Evolutionary conservation across 2,888 invertebrate species (phyloP).

Genomic region (Lasiommata megera): DNA sequence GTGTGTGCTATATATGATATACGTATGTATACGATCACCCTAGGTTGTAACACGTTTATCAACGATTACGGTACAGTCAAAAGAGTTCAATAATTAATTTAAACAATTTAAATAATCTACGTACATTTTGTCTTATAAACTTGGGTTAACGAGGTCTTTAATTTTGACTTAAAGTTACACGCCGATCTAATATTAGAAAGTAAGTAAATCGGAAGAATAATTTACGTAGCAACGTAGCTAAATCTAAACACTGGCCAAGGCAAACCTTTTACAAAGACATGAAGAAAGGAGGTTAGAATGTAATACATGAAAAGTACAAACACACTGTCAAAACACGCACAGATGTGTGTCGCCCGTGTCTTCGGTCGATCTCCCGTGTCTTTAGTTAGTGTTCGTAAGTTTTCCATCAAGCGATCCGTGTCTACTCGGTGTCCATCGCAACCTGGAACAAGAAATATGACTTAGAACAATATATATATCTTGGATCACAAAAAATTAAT

Average conservation of each 20-base stretch:
- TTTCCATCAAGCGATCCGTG: conserved; percentile 46
- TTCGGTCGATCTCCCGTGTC: conserved; percentile 8
- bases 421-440: conserved; percentile 77
- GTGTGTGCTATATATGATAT: no score
- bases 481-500: no score
- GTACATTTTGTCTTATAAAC: no score
- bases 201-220: not conserved
- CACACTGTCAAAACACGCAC: not conserved
- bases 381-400: conserved; percentile 22
- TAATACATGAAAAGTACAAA: conserved; percentile 19
- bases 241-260: conserved; percentile 68
- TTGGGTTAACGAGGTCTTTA: no score
- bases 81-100: no score
- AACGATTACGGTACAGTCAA: no score
- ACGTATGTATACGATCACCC: no score
- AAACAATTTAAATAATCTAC: no score
- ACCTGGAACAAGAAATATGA: conserved; percentile 56
- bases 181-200: no score
- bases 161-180: no score
- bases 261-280: conserved; percentile 46
- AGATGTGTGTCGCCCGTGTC: not conserved
- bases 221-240: conserved; percentile 13
- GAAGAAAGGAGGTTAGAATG: conserved; percentile 40
- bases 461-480: no score
- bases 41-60: no score